Base-by-base conservation (phyloP, 2,113 vertebrate genomes). In the Aythya baeri region DNA sequence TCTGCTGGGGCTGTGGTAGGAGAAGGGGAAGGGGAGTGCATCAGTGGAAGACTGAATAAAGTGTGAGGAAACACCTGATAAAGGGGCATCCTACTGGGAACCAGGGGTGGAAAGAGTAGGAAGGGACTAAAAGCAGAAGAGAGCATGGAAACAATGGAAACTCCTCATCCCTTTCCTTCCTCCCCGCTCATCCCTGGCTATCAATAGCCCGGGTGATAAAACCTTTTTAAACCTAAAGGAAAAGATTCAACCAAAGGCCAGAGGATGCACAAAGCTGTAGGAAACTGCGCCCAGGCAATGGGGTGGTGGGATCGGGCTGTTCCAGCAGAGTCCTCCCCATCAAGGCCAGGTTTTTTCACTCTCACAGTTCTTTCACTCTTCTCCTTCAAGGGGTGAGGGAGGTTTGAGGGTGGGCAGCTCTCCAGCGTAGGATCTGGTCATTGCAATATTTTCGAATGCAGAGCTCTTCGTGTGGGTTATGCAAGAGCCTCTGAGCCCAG, bases 381-480 rank as follows among this genome's bases (percentile, higher is more conserved):
- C n/a, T n/a, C 54, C 14, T 63, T 17, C 0, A 0, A 2, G 5
- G 17, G 54, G 21, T 12, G 13, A 74, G 75, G 62, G 31, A 61
- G 15, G 17, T 7, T 61, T 11, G 2, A 49, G 79, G 29, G 20
- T 1, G 25, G 49, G 85, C 32, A 78, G 41, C 65, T 75, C 5
- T 0, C 54, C 77, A 25, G 50, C 7, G 0, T 0, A 44, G 57
- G 52, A n/a, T 25, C 50, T 7, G 0, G 72, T 38, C 32, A 77
- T 58, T 79, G 78, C 70, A 66, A 21, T 9, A 32, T 29, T 92
- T 65, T 34, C 25, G 61, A 4, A 2, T 3, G 11, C 57, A 49
- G 63, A 61, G 38, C 49, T 59, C 76, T 92, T 66, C 77, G 27
- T 55, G 7, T 2, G 63, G 61, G 18, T 94, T 94, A 63, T 34